Evolutionary conservation across 2,888 invertebrate genomes (phyloP).

Genomic region (Nebria salina): DNA sequence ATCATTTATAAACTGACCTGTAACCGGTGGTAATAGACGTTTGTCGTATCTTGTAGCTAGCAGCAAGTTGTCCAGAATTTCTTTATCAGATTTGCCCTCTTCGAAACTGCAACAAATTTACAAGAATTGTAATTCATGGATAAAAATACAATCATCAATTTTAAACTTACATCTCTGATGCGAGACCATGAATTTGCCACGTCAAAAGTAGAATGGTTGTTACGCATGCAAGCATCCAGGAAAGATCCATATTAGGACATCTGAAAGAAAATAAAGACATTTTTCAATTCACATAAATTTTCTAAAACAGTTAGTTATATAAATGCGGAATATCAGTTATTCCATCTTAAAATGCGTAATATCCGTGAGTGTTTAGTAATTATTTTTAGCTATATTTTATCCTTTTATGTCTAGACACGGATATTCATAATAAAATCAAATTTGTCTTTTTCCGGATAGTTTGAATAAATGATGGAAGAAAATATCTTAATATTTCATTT

Average conservation of each 20-base stretch:
- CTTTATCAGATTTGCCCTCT: slow-evolving; percentile 92
- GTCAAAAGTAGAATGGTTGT: slow-evolving; percentile 71
- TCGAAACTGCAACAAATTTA: slow-evolving; percentile 76
- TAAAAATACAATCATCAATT: neutral
- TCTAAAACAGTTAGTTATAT: too few relatives aligned
- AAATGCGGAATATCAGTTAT: too few relatives aligned
- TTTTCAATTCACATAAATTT: slow-evolving; percentile 4
- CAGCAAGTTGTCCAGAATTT: slow-evolving; percentile 90
- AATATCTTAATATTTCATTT: too few relatives aligned
- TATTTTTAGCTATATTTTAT: too few relatives aligned
- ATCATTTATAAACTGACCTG: slow-evolving; percentile 69
- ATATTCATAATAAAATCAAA: slow-evolving; percentile 20
- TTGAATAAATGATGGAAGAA: too few relatives aligned
- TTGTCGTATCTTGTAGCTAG: slow-evolving; percentile 91
- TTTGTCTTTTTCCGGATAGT: neutral
- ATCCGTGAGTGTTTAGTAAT: too few relatives aligned
- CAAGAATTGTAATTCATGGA: slow-evolving; percentile 16
- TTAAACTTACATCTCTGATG: slow-evolving; percentile 67
- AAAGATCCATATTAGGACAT: slow-evolving; percentile 93
- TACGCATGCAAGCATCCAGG: slow-evolving; percentile 82
- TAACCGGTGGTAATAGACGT: slow-evolving; percentile 89
- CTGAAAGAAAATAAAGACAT: slow-evolving; percentile 67
- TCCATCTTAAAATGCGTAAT: too few relatives aligned
- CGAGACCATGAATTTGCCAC: slow-evolving; percentile 65
- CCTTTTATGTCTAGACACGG: slow-evolving; percentile 27